Evolutionary conservation across 2,113 vertebrate species (phyloP).

Genomic region (Burhinus oedicnemus): DNA sequence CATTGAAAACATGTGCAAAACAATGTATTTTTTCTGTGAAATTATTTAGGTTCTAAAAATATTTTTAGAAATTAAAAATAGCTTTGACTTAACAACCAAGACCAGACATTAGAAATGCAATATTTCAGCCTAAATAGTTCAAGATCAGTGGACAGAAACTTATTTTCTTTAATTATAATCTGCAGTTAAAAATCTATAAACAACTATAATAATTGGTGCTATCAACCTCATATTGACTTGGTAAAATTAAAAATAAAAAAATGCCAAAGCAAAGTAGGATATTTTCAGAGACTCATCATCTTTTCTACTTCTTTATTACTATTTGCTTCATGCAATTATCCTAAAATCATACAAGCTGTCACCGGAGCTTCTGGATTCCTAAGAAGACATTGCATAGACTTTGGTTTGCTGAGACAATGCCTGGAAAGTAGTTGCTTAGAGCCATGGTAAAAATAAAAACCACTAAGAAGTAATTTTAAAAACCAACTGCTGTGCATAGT

Average conservation of each 20-base stretch:
- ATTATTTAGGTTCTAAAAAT: background rate
- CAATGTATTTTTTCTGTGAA: background rate
- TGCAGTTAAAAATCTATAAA: background rate
- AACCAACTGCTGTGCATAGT: background rate
- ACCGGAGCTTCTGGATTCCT: background rate
- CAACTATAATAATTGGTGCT: background rate
- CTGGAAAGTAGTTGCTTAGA: background rate
- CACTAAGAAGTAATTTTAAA: background rate
- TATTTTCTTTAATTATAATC: background rate
- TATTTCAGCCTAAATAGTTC: background rate
- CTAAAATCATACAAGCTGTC: background rate
- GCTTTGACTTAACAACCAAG: background rate
- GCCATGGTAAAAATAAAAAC: background rate
- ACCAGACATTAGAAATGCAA: background rate
- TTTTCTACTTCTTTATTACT: background rate
- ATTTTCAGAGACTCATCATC: background rate
- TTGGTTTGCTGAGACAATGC: background rate
- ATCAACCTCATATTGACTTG: background rate
- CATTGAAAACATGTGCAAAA: rapidly evolving
- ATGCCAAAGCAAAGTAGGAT: background rate
- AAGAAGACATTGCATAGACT: background rate
- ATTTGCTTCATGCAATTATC: background rate
- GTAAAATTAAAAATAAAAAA: background rate
- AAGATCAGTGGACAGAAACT: background rate
- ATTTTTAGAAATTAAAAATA: background rate